Percentiles rank a stretch among this genome's conserved stretches.
phyloP scores from a whole-genome alignment of 2,797 vertebrate genomes.

The Fringilla coelebs region DNA sequence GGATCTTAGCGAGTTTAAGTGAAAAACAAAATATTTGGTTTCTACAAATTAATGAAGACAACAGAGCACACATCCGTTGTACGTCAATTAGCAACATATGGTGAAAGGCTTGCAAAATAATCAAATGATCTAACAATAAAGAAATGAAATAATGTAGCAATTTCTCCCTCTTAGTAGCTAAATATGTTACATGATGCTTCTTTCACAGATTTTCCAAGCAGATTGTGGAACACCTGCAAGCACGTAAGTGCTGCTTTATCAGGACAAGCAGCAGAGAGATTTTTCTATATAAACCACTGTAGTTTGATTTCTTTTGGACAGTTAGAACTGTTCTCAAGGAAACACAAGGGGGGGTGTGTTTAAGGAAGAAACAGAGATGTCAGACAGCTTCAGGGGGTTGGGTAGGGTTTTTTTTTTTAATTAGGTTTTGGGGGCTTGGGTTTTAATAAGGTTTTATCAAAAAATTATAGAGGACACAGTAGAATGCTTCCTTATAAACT shows the following conservation, averaged over 20 bases:
- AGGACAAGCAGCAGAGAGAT: background rate
- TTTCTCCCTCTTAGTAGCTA: background rate
- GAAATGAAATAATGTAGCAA: conserved; percentile 24
- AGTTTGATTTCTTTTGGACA: background rate
- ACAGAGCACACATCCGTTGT: conserved; percentile 47
- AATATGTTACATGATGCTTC: background rate
- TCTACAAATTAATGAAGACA: conserved; percentile 65
- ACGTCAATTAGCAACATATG: conserved; percentile 68
- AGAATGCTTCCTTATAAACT: background rate
- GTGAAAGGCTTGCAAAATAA: conserved; percentile 53
- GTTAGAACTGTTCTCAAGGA: too few species aligned
- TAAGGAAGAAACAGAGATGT: background rate
- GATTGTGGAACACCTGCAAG: conserved; percentile 73
- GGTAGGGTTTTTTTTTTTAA: background rate
- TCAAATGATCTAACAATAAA: conserved; percentile 65
- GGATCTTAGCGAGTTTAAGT: conserved; percentile 33
- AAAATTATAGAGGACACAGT: rapidly evolving
- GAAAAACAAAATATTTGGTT: conserved; percentile 65
- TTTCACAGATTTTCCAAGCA: conserved; percentile 51
- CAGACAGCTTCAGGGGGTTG: background rate
- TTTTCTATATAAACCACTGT: background rate
- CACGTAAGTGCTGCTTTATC: background rate
- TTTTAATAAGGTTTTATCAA: background rate
- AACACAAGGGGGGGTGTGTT: too few species aligned
- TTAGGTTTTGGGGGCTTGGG: background rate